Evolutionary conservation across 1,140 invertebrate species (phyloP), one percentile per base, ranked within the genome.

Genomic region (Drosophila cardini): DNA sequence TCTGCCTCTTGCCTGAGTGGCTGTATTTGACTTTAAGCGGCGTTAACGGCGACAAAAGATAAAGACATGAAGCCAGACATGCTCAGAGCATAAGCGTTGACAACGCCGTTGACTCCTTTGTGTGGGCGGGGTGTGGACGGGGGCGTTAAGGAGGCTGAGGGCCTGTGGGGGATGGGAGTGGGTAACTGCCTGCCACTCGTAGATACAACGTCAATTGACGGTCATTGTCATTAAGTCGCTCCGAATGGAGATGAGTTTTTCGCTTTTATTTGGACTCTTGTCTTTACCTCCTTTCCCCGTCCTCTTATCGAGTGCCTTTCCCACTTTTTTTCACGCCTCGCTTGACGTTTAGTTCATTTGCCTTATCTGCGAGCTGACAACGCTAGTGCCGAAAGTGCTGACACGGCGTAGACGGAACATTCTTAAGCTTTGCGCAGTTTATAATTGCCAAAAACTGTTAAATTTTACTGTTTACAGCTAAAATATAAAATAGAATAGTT

Each of bases 11-110:
- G 53, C 45, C 82, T 74, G 83, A 86, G 83, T 86, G 62, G 79
- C 84, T 87, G 77, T 87, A 89, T 87, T 87, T 84, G 84, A 84
- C 84, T 87, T 89, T 87, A 87, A 87, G 84, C 84, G 80, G 76
- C 84, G 73, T 72, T 79, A 79, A 81, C 79, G 76, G 72, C 76
- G 34, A 78, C 62, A 84, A 77, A 26, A 83, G 84, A 87, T 89
- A 84, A 84, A 87, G 84, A 89, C 84, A 87, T 87, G 76, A 78
- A 80, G 76, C 84, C 83, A 87, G 84, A 87, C 84, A 84, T 63
- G 48, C 48, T 45, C 58, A 61, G 5, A 10, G 52, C 52, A 55
- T 55, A 55, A 55, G 52, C 52, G 52, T 55, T 55, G 52, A 55
- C 52, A 55, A 16, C 4, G 9, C 16, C 32, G 9, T 1, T 30